These are phyloP conservation scores for Agriopis leucophaearia DNA, from an alignment of 2,888 invertebrate genomes.

Conservation along the genomic window DNA sequence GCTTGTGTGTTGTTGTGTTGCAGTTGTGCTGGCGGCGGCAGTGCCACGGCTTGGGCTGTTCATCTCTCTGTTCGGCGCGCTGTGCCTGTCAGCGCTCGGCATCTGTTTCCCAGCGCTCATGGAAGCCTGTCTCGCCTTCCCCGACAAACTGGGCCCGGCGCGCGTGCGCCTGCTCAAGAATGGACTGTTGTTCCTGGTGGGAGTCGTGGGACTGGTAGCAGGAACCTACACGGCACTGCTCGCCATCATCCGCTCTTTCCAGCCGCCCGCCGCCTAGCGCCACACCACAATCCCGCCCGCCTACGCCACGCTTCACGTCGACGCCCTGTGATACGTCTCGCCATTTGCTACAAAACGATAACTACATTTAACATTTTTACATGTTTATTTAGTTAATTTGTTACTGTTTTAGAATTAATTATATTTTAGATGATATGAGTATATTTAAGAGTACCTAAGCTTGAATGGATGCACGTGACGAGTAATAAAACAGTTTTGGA, in stretches of 20 bases:
- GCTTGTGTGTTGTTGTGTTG: neutral
- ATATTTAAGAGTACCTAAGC: constrained; percentile 7
- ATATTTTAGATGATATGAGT: constrained; percentile 9
- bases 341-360: constrained; percentile 4
- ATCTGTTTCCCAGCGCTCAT: constrained; percentile 94
- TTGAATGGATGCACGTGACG: constrained; percentile 10
- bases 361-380: too few species aligned
- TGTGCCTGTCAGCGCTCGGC: constrained; percentile 95
- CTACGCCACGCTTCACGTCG: neutral
- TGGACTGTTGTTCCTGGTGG: constrained; percentile 85
- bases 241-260: constrained; percentile 83
- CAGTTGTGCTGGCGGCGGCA: constrained; percentile 91
- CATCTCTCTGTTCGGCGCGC: constrained; percentile 93
- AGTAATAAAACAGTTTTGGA: constrained; percentile 1
- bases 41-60: constrained; percentile 94
- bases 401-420: constrained; percentile 2
- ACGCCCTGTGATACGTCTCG: constrained; percentile 1
- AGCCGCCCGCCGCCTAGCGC: constrained; percentile 31
- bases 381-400: constrained; percentile 4
- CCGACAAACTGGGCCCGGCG: constrained; percentile 79
- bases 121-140: constrained; percentile 79
- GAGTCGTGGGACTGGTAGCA: constrained; percentile 87
- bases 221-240: constrained; percentile 89
- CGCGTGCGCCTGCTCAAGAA: constrained; percentile 76
- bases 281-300: neutral